Evolutionary conservation across 2,797 vertebrate genomes (phyloP), one percentile per base, ranked within the genome.

Genomic region (Atherinosoma microstoma): DNA sequence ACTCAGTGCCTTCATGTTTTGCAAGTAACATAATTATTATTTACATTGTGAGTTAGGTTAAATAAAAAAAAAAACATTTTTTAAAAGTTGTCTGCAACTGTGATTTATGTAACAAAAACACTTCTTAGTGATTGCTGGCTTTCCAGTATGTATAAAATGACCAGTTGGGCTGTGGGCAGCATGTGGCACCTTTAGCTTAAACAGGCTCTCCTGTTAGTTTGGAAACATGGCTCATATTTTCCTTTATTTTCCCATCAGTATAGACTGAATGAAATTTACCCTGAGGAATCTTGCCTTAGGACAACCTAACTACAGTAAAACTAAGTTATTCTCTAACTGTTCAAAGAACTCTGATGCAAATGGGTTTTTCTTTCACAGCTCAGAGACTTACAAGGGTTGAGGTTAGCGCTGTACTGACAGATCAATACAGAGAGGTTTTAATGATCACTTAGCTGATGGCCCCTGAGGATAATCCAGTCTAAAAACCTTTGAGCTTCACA

Each of bases 211-310:
- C 58, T 82, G 78, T 71, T 89, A 79, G 80, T 77, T 79, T 87
- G 79, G 83, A 85, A 88, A 89, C 78, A 79, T 75, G 82, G 75
- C 76, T 89, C 80, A 91, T 58, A 86, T 72, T 91, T 90, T 89
- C 83, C 89, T 66, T 87, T 56, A 82, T 86, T 69, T 70, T 75
- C 59, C 60, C 67, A 73, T 78, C 74, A 29, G 56, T 73, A 70
- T 68, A 81, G 35, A 74, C 67, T 0, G 4, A 60, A 49, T 27
- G 24, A 73, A 78, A 82, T 79, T 58, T 51, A 8, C 9, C n/a
- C 32, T 69, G 24, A 70, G 7, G 49, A 56, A 40, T 49, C 22
- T 53, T 27, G 0, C 15, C 78, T 66, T 3, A 24, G 15, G 6
- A 30, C 12, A 13, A 49, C 29, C 12, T n/a, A 1, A 36, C 60